Conservation (phyloP, 2,113 vertebrate species). For the Takifugu flavidus region DNA sequence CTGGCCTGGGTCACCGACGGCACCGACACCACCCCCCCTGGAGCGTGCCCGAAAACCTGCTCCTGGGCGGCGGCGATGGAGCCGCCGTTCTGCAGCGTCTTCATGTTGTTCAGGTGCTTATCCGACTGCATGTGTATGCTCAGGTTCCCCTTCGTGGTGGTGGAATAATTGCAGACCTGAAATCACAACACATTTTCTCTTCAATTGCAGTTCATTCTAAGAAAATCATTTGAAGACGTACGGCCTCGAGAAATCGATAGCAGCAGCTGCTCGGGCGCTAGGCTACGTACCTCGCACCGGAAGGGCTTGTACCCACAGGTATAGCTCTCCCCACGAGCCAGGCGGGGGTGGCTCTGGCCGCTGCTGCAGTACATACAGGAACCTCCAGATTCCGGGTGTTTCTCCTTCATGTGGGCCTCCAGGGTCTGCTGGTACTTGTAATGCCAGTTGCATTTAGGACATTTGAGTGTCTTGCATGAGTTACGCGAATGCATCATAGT, state of each 20-base stretch:
- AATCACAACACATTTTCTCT: slow-evolving; percentile 20
- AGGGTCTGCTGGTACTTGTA: slow-evolving; percentile 99
- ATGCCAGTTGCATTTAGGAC: slow-evolving; percentile 99
- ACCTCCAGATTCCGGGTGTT: slow-evolving; percentile 95
- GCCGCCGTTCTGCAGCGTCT: slow-evolving; percentile 95
- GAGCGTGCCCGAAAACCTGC: slow-evolving; percentile 89
- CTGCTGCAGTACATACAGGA: slow-evolving; percentile 92
- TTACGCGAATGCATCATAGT: slow-evolving; percentile 99
- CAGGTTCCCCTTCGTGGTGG: slow-evolving; percentile 99
- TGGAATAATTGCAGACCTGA: slow-evolving; percentile 98
- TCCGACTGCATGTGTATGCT: slow-evolving; percentile 99
- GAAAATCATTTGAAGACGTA: background rate
- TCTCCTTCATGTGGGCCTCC: slow-evolving; percentile 99
- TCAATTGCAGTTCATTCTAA: slow-evolving; percentile 14
- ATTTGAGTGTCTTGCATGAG: slow-evolving; percentile 99
- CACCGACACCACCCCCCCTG: slow-evolving; percentile 81
- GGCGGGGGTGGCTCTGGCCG: slow-evolving; percentile 93
- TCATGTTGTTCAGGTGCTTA: slow-evolving; percentile 99
- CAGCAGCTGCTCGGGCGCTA: background rate
- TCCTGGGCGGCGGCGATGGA: slow-evolving; percentile 76
- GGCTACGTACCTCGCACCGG: slow-evolving; percentile 83
- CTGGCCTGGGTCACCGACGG: slow-evolving; percentile 78
- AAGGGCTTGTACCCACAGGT: slow-evolving; percentile 99
- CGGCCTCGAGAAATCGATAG: background rate
- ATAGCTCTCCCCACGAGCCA: slow-evolving; percentile 98